Conservation (phyloP, 92 coral and sea anemone species). For the Phenganax stokvisi region DNA sequence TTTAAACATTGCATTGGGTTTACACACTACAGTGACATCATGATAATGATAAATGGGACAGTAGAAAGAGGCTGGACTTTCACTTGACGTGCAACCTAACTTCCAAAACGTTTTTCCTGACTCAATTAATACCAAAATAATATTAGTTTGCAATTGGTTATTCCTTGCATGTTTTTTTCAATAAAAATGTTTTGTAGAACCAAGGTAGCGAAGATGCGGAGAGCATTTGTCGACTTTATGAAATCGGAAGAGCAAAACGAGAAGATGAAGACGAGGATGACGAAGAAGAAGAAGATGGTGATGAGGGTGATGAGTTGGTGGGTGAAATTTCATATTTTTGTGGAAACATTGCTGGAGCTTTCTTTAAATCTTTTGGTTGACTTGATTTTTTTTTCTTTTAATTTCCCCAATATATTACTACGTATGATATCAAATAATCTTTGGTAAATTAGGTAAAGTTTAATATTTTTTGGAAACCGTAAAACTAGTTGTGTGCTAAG, state of each 20-base stretch:
- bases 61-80: neutral
- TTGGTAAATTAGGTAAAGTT: too few relatives aligned
- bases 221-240: slow-evolving; percentile 85
- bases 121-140: neutral
- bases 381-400: neutral
- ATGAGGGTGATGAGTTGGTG: slow-evolving; percentile 18
- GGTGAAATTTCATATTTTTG: neutral
- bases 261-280: slow-evolving; percentile 87
- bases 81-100: neutral
- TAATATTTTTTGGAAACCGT: too few relatives aligned
- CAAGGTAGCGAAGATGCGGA: slow-evolving; percentile 74
- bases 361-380: neutral
- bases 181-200: neutral
- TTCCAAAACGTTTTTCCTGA: too few relatives aligned
- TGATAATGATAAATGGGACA: too few relatives aligned
- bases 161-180: neutral
- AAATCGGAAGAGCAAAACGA: slow-evolving; percentile 78
- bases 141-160: neutral
- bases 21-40: too few relatives aligned
- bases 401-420: neutral
- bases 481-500: too few relatives aligned
- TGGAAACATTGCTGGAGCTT: neutral
- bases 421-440: too few relatives aligned
- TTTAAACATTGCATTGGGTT: too few relatives aligned
- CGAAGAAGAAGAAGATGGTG: slow-evolving; percentile 41